Percentiles rank a stretch among this genome's conserved stretches.
phyloP scores from a whole-genome alignment of 2,888 invertebrate species.

The Eugnorisma glareosa region DNA sequence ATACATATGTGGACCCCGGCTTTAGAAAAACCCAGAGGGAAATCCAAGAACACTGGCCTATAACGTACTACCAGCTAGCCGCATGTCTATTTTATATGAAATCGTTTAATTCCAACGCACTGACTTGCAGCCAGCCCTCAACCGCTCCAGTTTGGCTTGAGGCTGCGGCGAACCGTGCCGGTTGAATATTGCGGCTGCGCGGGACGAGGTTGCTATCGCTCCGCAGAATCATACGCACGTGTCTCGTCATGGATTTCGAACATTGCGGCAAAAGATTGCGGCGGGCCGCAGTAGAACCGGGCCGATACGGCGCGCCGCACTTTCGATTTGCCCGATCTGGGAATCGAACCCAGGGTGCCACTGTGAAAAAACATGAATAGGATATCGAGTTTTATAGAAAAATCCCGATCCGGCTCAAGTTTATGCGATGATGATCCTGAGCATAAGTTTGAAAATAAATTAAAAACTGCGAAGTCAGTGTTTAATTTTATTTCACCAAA shows the following conservation, averaged over 20 bases:
- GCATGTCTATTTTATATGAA: no score
- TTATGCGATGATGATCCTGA: neutral
- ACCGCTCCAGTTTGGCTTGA: neutral
- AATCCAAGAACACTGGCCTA: no score
- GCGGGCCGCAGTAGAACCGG: no score
- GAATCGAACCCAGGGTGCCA: neutral
- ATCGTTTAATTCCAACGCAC: neutral
- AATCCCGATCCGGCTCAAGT: neutral
- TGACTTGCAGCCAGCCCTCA: neutral
- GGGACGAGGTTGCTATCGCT: no score
- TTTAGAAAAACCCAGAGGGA: no score
- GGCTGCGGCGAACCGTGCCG: neutral
- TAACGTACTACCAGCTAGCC: no score
- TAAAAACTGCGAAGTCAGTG: conserved; percentile 31
- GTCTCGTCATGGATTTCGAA: no score
- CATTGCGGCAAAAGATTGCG: no score
- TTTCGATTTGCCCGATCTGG: no score
- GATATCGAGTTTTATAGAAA: neutral
- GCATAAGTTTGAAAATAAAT: neutral
- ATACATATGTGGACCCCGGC: no score
- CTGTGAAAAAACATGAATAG: neutral
- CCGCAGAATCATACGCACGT: no score
- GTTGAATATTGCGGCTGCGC: neutral
- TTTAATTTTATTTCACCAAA: conserved; percentile 67
- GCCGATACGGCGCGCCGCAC: no score